phyloP scores from a whole-genome alignment of 1,140 invertebrate species.

The Halesus radiatus region DNA sequence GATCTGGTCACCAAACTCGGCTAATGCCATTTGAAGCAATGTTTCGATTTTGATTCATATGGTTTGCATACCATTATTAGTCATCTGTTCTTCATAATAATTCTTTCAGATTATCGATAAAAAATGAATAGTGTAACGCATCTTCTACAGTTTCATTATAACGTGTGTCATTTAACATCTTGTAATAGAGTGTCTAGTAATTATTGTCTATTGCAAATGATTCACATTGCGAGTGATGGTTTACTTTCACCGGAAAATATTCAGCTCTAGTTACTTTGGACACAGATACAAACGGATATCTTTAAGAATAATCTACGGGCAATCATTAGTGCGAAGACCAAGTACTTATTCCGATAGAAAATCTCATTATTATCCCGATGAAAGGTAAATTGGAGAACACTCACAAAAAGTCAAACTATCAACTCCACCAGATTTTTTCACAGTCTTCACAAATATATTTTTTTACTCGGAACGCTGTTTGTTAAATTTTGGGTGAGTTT shows the following conservation, averaged over 20 bases:
- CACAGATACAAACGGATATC: background rate
- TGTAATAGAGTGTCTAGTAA: slow-evolving; percentile 14
- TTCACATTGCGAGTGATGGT: slow-evolving; percentile 6
- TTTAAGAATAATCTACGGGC: background rate
- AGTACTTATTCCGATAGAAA: background rate
- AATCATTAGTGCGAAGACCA: background rate
- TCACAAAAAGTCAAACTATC: background rate
- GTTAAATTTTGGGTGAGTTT: no score
- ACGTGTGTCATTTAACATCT: slow-evolving; percentile 16
- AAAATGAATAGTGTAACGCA: no score
- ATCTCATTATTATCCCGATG: background rate
- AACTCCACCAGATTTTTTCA: no score
- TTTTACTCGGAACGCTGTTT: background rate
- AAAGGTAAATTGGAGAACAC: background rate
- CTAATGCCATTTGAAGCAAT: no score
- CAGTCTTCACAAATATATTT: no score
- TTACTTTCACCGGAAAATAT: slow-evolving; percentile 16
- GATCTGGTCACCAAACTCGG: no score
- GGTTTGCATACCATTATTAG: no score
- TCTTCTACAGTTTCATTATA: no score
- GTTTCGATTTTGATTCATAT: no score
- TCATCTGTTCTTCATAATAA: no score
- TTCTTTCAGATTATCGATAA: no score
- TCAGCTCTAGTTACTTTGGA: background rate
- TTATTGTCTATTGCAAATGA: slow-evolving; percentile 27